Base-by-base conservation (phyloP, 2,797 vertebrate genomes). In the Acestrorhynchus altus region DNA sequence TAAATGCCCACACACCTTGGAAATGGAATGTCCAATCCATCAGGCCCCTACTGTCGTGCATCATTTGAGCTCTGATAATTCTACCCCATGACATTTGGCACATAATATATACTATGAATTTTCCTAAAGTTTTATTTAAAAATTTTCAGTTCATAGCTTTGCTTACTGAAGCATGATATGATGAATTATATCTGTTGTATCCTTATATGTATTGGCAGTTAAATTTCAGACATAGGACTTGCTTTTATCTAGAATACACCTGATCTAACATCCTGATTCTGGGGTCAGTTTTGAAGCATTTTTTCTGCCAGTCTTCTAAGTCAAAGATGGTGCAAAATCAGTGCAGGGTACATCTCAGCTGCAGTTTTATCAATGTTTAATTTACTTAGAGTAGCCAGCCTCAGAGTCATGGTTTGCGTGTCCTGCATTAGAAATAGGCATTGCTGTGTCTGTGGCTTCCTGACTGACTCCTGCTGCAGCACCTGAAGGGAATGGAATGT, bases 381-480 rank as follows among this genome's bases (percentile, higher is more conserved):
- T 46, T 7, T 22, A 18, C 16, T 31, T 65, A 65, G 20, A 65
- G 63, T 16, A 66, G 42, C 13, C 24, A 46, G 40, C 20, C 42
- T 26, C 40, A n/a, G 18, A 13, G 22, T 56, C 52, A 4, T 10
- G 15, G 26, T 66, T 24, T 66, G 64, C 6, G 52, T 56, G 49
- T 28, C 28, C 18, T 63, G 66, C 67, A 28, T 16, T 35, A 44
- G 57, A 71, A 63, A 28, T n/a, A 18, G 59, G 18, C 22, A 2
- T 0, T 71, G 39, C 75, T 77, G 5, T n/a, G 24, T 47, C 71
- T 57, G 52, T 66, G 60, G 20, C 26, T n/a, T 6, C 42, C 13
- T n/a, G 26, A 4, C 16, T 42, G 56, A 7, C 15, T 60, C 60
- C 16, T 60, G 26, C 47, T 69, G 67, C 67, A 18, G 28, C 10